These are phyloP conservation scores for Kryptopterus vitreolus DNA, from an alignment of 2,797 vertebrate genomes.

Conservation along the genomic window DNA sequence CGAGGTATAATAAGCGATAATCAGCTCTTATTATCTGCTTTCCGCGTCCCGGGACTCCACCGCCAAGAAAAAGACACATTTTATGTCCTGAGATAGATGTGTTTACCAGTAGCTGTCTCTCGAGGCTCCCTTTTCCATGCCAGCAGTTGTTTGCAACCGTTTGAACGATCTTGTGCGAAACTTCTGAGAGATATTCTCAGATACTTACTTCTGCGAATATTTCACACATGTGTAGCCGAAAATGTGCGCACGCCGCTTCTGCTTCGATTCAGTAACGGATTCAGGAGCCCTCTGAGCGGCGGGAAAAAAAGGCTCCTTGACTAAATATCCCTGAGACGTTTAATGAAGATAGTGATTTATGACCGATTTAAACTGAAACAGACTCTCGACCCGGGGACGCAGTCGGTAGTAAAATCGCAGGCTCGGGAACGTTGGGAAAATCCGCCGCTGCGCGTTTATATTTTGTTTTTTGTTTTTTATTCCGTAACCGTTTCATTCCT, in stretches of 20 bases:
- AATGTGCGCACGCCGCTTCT: slow-evolving; percentile 63
- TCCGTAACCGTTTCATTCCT: slow-evolving; percentile 45
- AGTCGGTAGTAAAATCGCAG: slow-evolving; percentile 54
- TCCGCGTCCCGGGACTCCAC: slow-evolving; percentile 24
- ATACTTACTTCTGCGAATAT: slow-evolving; percentile 68
- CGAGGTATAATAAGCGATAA: slow-evolving; percentile 12
- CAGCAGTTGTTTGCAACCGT: slow-evolving; percentile 38
- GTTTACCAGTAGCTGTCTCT: slow-evolving; percentile 35
- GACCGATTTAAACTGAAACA: slow-evolving; percentile 57
- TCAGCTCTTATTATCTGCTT: slow-evolving; percentile 23
- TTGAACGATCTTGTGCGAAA: slow-evolving; percentile 61
- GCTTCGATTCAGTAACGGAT: slow-evolving; percentile 64
- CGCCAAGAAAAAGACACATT: slow-evolving; percentile 42
- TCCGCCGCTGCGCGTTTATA: slow-evolving; percentile 36
- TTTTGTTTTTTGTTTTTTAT: slow-evolving; percentile 29
- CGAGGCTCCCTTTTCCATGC: slow-evolving; percentile 2
- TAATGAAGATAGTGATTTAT: slow-evolving; percentile 71
- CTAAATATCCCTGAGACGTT: slow-evolving; percentile 60
- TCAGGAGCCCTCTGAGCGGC: slow-evolving; percentile 69
- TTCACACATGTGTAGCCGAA: background rate
- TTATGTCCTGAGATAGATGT: slow-evolving; percentile 40
- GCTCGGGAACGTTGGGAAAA: slow-evolving; percentile 66
- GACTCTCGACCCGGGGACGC: slow-evolving; percentile 55
- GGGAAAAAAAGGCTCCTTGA: slow-evolving; percentile 53
- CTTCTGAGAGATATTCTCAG: too few species aligned